Evolutionary conservation across 2,888 invertebrate genomes (phyloP), one percentile per base, ranked within the genome.

Genomic region (Tanytarsus gracilentus): DNA sequence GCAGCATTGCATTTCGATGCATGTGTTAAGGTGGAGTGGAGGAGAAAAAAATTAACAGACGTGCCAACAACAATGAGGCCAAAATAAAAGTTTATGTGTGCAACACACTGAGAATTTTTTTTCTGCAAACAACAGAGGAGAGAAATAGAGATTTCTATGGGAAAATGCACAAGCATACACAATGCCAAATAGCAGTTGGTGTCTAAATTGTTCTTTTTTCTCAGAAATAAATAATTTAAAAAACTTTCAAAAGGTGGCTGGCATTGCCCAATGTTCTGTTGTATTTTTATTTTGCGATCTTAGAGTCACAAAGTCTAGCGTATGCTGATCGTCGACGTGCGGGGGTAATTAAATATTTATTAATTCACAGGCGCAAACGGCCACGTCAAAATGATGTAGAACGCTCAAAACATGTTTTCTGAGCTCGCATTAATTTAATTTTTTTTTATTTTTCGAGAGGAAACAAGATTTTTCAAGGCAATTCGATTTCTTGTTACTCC

Each of bases 391-490:
- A 18, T 51, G 26, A 39, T 58, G n/a, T 44, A 58, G 58, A 58
- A 58, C 58, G 53, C 21, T 39, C n/a, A 48, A 30, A 55, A 40
- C 55, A 40, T 55, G 55, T 55, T 55, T 29, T 53, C 21, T 52
- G 4, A 14, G 30, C 30, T 36, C 16, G 23, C 44, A 21, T 21
- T 21, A 11, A 21, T 21, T 21, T 44, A 11, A 21, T 3, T 39
- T 40, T 16, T 40, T 16, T 21, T 16, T 21, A 18, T 18, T 23
- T 40, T 48, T 58, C 25, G 48, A 58, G 58, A 58, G 58, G 58
- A 58, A 58, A 58, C 58, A 9, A 44, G 58, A 58, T 58, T 48
- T 27, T 48, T 58, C 58, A 58, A 58, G 58, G 58, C 58, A n/a
- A 40, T 14, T 21, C 11, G 9, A 11, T 9, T 33, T 33, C 11